These are phyloP conservation scores for Halcyon malimbica DNA, from an alignment of 2,113 vertebrate species.

Conservation along the genomic window DNA sequence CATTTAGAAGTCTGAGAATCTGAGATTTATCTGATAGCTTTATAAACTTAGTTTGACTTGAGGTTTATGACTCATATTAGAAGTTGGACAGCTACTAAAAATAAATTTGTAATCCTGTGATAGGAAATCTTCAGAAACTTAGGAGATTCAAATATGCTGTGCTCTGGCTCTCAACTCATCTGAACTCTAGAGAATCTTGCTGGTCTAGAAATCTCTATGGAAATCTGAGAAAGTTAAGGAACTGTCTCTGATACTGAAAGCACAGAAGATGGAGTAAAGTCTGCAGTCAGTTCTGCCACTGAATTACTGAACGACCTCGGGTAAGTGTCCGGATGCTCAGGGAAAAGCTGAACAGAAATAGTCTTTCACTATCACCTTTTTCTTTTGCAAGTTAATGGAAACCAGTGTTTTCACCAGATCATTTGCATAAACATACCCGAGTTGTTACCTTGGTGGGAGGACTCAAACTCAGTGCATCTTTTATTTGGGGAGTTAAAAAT, in stretches of 20 bases:
- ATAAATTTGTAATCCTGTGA: not conserved
- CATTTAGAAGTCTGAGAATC: not conserved
- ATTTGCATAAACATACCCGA: not conserved
- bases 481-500: not conserved
- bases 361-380: not conserved
- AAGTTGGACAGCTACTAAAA: slow-evolving; percentile 41
- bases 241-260: not conserved
- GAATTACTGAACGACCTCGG: not conserved
- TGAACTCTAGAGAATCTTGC: not conserved
- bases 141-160: not conserved
- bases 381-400: not conserved
- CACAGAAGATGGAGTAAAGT: not conserved
- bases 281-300: not conserved
- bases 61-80: not conserved
- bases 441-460: not conserved
- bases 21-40: not conserved
- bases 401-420: not conserved
- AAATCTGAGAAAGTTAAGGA: not conserved
- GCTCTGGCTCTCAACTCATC: not conserved
- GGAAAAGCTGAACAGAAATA: not conserved
- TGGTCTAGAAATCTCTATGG: not conserved
- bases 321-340: not conserved
- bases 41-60: not conserved
- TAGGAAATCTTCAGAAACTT: slow-evolving; percentile 14
- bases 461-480: fast-evolving